Evolutionary conservation across 2,113 vertebrate genomes (phyloP).

Genomic region (Heliornis fulica): DNA sequence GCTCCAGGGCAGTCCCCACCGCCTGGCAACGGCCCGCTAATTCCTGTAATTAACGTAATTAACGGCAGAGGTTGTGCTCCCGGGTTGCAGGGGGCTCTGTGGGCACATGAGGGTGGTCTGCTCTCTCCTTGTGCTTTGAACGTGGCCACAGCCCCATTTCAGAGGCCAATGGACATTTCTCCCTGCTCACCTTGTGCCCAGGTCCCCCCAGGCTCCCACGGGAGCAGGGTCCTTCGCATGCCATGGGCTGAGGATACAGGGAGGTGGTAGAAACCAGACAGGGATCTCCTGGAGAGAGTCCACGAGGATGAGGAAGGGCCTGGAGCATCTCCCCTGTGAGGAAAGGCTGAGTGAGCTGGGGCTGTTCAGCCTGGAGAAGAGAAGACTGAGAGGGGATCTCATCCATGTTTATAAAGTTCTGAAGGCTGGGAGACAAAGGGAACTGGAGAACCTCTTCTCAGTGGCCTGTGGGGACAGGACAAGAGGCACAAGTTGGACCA

Average conservation of each 20-base stretch:
- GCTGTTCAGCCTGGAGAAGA: too few species aligned
- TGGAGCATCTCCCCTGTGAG: too few species aligned
- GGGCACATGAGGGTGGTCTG: fast-evolving
- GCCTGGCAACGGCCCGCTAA: background rate
- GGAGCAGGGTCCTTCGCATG: background rate
- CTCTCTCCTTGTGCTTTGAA: background rate
- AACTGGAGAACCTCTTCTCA: too few species aligned
- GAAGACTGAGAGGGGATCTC: too few species aligned
- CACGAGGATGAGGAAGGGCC: too few species aligned
- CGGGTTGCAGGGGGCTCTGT: background rate
- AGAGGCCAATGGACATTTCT: fast-evolving
- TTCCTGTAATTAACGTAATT: background rate
- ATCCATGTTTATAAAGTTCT: too few species aligned
- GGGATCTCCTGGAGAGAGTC: too few species aligned
- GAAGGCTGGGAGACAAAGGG: too few species aligned
- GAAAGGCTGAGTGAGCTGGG: too few species aligned
- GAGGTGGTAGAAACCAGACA: too few species aligned
- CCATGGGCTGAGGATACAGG: fast-evolving
- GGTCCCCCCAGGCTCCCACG: fast-evolving
- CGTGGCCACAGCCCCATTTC: fast-evolving
- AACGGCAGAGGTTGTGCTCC: fast-evolving
- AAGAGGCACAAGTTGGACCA: too few species aligned
- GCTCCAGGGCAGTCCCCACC: background rate
- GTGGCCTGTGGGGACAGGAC: too few species aligned
- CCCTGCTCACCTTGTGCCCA: fast-evolving